Evolutionary conservation across 1,140 invertebrate species (phyloP), one percentile per base, ranked within the genome.

Genomic region (Drosophila obscura): DNA sequence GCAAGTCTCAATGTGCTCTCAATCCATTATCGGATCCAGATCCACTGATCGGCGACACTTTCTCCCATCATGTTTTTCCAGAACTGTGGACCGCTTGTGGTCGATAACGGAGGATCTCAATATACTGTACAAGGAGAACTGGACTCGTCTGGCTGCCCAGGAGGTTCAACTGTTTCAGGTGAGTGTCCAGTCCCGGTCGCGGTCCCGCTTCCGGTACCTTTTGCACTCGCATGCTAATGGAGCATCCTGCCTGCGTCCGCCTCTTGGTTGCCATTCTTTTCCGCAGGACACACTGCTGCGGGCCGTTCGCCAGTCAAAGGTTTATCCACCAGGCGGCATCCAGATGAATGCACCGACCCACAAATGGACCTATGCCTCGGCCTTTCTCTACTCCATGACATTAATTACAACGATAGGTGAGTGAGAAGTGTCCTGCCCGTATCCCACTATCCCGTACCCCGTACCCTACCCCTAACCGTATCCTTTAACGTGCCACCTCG

Each of bases 401-500:
- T 95, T 99, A 49, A 98, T 99, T 73, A 99, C 98, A 4, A 99
- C 97, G 52, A 98, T 99, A 80, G 98, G 98, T 98, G 93, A 95
- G 95, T 94, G 26, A 68, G 39, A 72, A 61, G 44, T 59, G 22
- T 1, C 43, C 16, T 28, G 8, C 16, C 11, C 16, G 22, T 24
- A 9, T 4, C 9, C 19, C 4, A 7, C n/a, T 15, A n/a, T 7
- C 13, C 56, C 31, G 31, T 28, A 41, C 28, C 44, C 26, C 43
- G 26, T 11, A 28, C 41, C 22, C n/a, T 24, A 0, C 15, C 44
- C 35, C 2, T 19, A 19, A 19, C 19, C 19, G 19, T 16, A 7
- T 22, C 2, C 15, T 7, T 5, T 4, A 2, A 24, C 11, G 6
- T 53, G 31, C 28, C 35, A 46, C 28, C 0, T 19, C 19, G 19